Percentiles rank a stretch among this genome's conserved stretches.
phyloP scores from a whole-genome alignment of 2,113 vertebrate genomes.

The Ptilonorhynchus violaceus region DNA sequence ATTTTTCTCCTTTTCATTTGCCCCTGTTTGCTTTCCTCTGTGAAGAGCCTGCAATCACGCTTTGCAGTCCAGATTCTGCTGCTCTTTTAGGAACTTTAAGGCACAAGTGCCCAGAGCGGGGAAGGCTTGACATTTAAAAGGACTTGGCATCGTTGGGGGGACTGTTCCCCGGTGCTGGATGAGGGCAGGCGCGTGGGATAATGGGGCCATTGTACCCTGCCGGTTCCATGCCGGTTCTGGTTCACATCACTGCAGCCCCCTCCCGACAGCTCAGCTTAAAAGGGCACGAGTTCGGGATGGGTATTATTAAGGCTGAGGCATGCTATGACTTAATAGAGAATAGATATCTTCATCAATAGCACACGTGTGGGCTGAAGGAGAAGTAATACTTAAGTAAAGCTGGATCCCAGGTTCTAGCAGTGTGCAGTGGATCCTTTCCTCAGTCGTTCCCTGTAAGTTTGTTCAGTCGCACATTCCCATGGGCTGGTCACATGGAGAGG shows the following conservation, averaged over 20 bases:
- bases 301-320: not conserved
- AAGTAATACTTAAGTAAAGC: not conserved
- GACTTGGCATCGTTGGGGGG: slow-evolving; percentile 45
- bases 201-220: slow-evolving; percentile 43
- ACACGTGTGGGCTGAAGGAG: not conserved
- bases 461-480: rapidly evolving
- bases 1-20: not conserved
- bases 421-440: rapidly evolving
- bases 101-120: not conserved
- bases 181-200: slow-evolving; percentile 23
- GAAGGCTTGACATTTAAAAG: slow-evolving; percentile 69
- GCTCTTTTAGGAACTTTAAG: slow-evolving; percentile 28
- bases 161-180: not conserved
- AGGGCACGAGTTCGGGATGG: slow-evolving; percentile 17
- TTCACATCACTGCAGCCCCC: slow-evolving; percentile 9
- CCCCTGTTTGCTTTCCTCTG: not conserved
- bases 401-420: not conserved
- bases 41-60: not conserved
- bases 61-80: not conserved
- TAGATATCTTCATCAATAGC: not conserved
- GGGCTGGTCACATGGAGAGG: not conserved
- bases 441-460: rapidly evolving
- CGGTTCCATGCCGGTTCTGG: not conserved
- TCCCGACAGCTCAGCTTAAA: not conserved
- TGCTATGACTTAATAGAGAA: not conserved